Base-by-base conservation (phyloP, 2,113 vertebrate genomes). In the Oncorhynchus tshawytscha region DNA sequence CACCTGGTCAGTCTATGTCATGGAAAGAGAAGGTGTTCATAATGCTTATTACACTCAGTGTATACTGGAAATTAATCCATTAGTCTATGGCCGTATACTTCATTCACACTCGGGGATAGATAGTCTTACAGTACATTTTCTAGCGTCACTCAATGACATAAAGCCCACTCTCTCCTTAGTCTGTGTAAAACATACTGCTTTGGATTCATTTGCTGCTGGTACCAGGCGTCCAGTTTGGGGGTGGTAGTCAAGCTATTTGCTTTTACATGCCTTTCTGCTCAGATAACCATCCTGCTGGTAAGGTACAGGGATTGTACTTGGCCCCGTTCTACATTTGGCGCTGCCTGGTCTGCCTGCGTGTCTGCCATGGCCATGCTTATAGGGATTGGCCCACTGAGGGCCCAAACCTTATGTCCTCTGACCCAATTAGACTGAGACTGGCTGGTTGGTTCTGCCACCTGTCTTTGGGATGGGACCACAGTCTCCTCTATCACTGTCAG, bases 281-380 rank as follows among this genome's bases (percentile, higher is more conserved):
- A 54, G 67, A 72, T 62, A 74, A 49, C 67, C 57, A 54, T 86
- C 81, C 81, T 84, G 78, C 78, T 88, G 83, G 83, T 79, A 71
- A 31, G 54, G 65, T n/a, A 34, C 16, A 20, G 67, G 2, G 18
- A n/a, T 18, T 54, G 51, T 54, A 54, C 16, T 15, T 15, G 8
- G 8, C 18, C 15, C 67, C 39, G 67, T 18, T 25, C 13, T 12
- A 29, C 24, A 5, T 27, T 15, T 5, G n/a, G 59, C 59, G 59
- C 20, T n/a, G 16, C 39, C 39, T 45, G 39, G 39, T 45, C 9
- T 45, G 8, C 31, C 67, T 31, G 67, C 18, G 1, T 68, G 67
- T 5, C 29, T 34, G 31, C 15, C 3, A 16, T 5, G 31, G 31
- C 67, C 18, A 16, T n/a, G 16, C 29, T 34, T 15, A 68, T 67